phyloP scores from a whole-genome alignment of 2,888 invertebrate species.

The Mythimna loreyi region DNA sequence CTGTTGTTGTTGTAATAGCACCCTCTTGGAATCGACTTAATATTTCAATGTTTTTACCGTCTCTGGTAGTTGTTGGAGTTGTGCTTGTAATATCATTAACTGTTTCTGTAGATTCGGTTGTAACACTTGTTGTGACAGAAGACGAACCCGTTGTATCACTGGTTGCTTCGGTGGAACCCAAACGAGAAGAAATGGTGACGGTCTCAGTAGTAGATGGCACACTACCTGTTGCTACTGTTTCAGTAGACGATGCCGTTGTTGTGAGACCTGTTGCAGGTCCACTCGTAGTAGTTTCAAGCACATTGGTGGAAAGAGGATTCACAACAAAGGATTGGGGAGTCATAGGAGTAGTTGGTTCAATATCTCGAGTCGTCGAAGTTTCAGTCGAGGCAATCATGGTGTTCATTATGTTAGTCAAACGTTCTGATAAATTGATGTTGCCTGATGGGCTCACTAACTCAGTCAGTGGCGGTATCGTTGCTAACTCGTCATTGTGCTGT shows the following conservation, averaged over 20 bases:
- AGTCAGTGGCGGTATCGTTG: slow-evolving; percentile 78
- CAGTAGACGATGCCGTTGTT: slow-evolving; percentile 54
- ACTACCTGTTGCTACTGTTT: slow-evolving; percentile 28
- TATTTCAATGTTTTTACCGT: slow-evolving; percentile 51
- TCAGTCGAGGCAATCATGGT: slow-evolving; percentile 80
- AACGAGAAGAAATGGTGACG: slow-evolving; percentile 40
- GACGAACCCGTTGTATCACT: slow-evolving; percentile 53
- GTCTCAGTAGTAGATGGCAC: slow-evolving; percentile 51
- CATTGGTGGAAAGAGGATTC: slow-evolving; percentile 59
- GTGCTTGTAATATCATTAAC: slow-evolving; percentile 57
- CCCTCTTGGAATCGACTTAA: slow-evolving; percentile 58
- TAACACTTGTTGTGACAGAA: slow-evolving; percentile 46
- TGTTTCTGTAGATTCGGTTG: slow-evolving; percentile 47
- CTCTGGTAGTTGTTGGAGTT: slow-evolving; percentile 62
- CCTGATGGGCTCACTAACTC: slow-evolving; percentile 76
- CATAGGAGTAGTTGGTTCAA: slow-evolving; percentile 67
- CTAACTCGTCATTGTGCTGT: slow-evolving; percentile 85
- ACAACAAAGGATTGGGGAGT: slow-evolving; percentile 64
- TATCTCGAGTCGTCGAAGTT: slow-evolving; percentile 60
- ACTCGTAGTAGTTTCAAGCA: slow-evolving; percentile 63
- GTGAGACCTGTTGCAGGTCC: slow-evolving; percentile 60
- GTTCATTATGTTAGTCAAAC: slow-evolving; percentile 83
- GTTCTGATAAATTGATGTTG: slow-evolving; percentile 78
- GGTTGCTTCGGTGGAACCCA: slow-evolving; percentile 48
- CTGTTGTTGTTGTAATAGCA: slow-evolving; percentile 35